Evolutionary conservation across 2,888 invertebrate species (phyloP).

Genomic region (Polydrusus pterygomalis): DNA sequence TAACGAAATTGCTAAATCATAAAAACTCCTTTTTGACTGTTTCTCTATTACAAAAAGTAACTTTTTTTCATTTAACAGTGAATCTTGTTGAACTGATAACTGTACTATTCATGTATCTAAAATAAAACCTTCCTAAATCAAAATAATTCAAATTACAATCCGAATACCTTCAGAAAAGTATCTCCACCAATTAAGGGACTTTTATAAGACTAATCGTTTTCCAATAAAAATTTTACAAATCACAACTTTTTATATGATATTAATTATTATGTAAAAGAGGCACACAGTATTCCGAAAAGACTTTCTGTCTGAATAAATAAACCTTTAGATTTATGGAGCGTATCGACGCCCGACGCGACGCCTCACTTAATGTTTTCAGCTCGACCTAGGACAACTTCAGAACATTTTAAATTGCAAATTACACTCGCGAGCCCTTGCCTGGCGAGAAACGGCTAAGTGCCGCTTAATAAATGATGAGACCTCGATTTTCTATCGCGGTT

Average conservation of each 20-base stretch:
- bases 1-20: no score
- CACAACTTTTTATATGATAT: background rate
- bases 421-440: slow-evolving; percentile 36
- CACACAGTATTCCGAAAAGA: slow-evolving; percentile 3
- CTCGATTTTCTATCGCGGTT: slow-evolving; percentile 44
- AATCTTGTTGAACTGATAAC: no score
- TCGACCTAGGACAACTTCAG: slow-evolving; percentile 35
- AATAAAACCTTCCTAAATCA: no score
- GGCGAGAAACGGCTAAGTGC: slow-evolving; percentile 52
- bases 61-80: no score
- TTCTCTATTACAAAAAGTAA: no score
- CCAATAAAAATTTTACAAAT: no score
- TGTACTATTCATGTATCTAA: no score
- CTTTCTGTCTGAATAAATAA: slow-evolving; percentile 11
- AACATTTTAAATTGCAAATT: slow-evolving; percentile 52
- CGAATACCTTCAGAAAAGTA: no score
- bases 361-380: slow-evolving; percentile 43
- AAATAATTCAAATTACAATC: no score
- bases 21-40: no score
- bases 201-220: no score
- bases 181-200: no score
- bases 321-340: slow-evolving; percentile 18
- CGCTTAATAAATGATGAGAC: slow-evolving; percentile 58
- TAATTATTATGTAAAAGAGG: slow-evolving; percentile 6
- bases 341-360: slow-evolving; percentile 14